Evolutionary conservation across 2,797 vertebrate species (phyloP).

Genomic region (Hylomyscus alleni): DNA sequence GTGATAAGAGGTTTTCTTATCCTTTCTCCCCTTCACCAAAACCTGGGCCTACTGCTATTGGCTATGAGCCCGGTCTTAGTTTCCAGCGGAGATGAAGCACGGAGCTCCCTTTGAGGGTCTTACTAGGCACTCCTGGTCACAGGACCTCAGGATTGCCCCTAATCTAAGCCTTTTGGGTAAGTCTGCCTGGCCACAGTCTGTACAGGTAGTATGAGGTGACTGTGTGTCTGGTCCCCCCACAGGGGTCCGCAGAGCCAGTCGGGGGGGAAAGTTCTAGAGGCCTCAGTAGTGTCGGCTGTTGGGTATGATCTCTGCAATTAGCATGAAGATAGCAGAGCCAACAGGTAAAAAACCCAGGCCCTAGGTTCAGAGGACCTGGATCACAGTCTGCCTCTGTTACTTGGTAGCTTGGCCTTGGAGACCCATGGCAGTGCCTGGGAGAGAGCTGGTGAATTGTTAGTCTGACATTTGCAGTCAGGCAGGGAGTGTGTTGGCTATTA

Average conservation of each 20-base stretch:
- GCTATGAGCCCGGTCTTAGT: conserved; percentile 13
- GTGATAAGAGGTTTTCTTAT: conserved; percentile 65
- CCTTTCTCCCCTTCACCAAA: conserved; percentile 44
- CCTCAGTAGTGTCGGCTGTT: neutral
- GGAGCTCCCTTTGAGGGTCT: neutral
- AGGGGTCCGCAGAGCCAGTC: neutral
- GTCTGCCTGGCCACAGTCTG: neutral
- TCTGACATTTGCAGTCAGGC: neutral
- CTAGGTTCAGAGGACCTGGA: neutral
- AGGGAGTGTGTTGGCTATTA: too few species aligned
- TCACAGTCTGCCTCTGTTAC: neutral
- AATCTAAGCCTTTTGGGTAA: neutral
- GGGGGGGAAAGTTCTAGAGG: neutral
- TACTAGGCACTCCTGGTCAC: neutral
- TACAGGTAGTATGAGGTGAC: neutral
- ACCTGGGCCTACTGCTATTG: neutral
- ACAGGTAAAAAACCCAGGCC: neutral
- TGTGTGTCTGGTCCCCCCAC: neutral
- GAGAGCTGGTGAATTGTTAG: neutral
- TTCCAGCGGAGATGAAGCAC: neutral
- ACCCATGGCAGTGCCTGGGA: neutral
- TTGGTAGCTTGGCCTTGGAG: neutral
- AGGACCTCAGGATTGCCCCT: neutral
- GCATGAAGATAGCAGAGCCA: neutral
- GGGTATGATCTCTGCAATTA: neutral